Conservation (phyloP, 2,113 vertebrate species). For the Marcusenius ussheri region DNA sequence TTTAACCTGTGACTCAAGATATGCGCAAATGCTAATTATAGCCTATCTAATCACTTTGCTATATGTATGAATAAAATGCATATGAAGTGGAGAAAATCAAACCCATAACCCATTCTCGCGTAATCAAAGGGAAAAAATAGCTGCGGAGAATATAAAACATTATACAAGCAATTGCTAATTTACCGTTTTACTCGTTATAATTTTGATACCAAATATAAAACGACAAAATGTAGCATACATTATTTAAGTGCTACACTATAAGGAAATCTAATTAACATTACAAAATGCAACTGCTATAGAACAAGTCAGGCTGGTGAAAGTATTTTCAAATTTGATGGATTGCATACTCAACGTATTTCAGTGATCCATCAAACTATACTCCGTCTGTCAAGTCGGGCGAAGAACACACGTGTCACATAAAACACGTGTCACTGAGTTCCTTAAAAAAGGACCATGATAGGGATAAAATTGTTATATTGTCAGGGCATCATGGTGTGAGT, state of each 20-base stretch:
- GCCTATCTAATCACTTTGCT: background rate
- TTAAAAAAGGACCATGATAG: slow-evolving; percentile 4
- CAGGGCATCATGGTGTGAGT: slow-evolving; percentile 15
- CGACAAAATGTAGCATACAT: background rate
- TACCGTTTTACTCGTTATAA: background rate
- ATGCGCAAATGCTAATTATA: background rate
- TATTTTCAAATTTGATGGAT: background rate
- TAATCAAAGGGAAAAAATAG: background rate
- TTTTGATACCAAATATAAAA: background rate
- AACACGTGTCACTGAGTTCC: slow-evolving; percentile 5
- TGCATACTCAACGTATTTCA: background rate
- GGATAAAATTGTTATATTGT: slow-evolving; percentile 11
- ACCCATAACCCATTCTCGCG: background rate
- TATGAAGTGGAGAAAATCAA: background rate
- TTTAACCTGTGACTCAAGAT: background rate
- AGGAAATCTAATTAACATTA: background rate
- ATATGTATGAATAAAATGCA: background rate
- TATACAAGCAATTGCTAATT: background rate
- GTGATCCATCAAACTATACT: background rate
- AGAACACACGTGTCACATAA: background rate
- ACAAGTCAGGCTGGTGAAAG: background rate
- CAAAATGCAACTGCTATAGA: background rate
- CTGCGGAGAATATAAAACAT: background rate
- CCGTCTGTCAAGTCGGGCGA: background rate
- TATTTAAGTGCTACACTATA: background rate